phyloP scores from a whole-genome alignment of 2,888 invertebrate species.

The Aleiodes alternator region DNA sequence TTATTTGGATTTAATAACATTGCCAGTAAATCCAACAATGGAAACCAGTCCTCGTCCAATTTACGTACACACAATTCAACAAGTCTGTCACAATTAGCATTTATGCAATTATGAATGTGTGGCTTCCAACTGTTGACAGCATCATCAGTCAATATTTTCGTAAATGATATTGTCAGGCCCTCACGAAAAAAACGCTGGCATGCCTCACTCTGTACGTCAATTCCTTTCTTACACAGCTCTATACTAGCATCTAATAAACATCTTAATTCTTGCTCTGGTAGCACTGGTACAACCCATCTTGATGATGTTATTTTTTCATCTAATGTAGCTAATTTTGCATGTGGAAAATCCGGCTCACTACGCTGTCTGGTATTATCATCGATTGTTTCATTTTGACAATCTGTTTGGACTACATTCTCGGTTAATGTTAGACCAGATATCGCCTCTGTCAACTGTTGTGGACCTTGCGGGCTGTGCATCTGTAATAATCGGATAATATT shows the following conservation, averaged over 20 bases:
- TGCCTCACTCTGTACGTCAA: slow-evolving; percentile 91
- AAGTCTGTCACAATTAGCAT: slow-evolving; percentile 93
- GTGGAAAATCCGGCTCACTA: slow-evolving; percentile 87
- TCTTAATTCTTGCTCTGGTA: slow-evolving; percentile 97
- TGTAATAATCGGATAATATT: slow-evolving; percentile 43
- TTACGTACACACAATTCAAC: slow-evolving; percentile 95
- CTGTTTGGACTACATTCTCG: slow-evolving; percentile 70
- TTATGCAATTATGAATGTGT: slow-evolving; percentile 96
- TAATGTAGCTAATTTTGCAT: slow-evolving; percentile 89
- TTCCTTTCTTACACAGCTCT: slow-evolving; percentile 88
- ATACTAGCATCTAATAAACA: slow-evolving; percentile 92
- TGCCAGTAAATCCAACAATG: slow-evolving; percentile 92
- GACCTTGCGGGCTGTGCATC: slow-evolving; percentile 72
- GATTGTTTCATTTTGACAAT: slow-evolving; percentile 65
- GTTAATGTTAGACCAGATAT: slow-evolving; percentile 72
- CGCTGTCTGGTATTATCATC: slow-evolving; percentile 73
- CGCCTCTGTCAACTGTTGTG: slow-evolving; percentile 70
- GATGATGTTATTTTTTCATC: slow-evolving; percentile 98
- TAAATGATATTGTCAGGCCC: slow-evolving; percentile 94
- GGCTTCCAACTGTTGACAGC: slow-evolving; percentile 98
- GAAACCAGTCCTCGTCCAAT: slow-evolving; percentile 92
- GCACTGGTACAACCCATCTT: slow-evolving; percentile 97
- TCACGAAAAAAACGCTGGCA: slow-evolving; percentile 97
- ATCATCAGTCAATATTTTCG: slow-evolving; percentile 97
- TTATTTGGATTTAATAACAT: slow-evolving; percentile 97